Evolutionary conservation across 2,113 vertebrate species (phyloP).

Genomic region (Ciconia stormi): DNA sequence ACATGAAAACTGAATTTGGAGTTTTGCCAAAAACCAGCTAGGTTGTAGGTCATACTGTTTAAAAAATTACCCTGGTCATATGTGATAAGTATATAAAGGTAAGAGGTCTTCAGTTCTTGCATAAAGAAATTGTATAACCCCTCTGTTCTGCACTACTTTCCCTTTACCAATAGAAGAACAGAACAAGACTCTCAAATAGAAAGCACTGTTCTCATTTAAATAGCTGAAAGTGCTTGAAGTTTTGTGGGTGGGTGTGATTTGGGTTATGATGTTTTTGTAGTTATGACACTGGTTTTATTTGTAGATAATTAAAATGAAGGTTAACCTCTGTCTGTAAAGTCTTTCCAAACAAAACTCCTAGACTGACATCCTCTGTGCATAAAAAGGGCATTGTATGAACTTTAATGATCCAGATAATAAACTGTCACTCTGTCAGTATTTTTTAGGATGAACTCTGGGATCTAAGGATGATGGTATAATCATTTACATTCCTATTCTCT

Average conservation of each 20-base stretch:
- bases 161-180: neutral
- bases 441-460: neutral
- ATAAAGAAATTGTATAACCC: neutral
- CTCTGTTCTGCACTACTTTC: neutral
- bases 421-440: neutral
- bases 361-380: neutral
- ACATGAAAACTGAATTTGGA: neutral
- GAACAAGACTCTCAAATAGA: neutral
- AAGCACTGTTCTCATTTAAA: neutral
- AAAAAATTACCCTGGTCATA: neutral
- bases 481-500: neutral
- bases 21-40: neutral
- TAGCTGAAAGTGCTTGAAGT: neutral
- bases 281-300: neutral
- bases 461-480: neutral
- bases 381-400: neutral
- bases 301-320: neutral
- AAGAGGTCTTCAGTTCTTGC: neutral
- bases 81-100: neutral
- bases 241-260: neutral
- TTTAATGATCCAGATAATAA: neutral
- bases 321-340: neutral
- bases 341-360: neutral
- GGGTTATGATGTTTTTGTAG: neutral
- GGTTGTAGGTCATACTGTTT: neutral